phyloP scores from a whole-genome alignment of 2,797 vertebrate genomes.

The Pristis pectinata region DNA sequence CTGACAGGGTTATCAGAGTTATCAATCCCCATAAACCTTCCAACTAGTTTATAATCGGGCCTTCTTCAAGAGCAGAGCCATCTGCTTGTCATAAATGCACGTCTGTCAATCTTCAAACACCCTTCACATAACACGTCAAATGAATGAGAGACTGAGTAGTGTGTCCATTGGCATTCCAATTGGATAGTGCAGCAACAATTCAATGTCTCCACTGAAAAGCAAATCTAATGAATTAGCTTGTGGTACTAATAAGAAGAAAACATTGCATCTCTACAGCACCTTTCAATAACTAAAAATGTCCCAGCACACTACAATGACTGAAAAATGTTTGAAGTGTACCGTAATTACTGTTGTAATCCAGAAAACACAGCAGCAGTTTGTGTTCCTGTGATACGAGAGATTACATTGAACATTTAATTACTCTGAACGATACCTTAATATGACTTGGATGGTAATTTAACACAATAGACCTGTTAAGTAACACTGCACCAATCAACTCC shows the following conservation, averaged over 20 bases:
- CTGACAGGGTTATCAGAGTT: constrained; percentile 11
- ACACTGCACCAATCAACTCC: background rate
- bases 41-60: background rate
- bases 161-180: background rate
- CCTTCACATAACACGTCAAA: background rate
- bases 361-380: background rate
- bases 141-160: background rate
- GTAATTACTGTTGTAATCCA: too few species aligned
- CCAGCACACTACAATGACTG: background rate
- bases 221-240: background rate
- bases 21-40: background rate
- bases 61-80: background rate
- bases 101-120: background rate
- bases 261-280: background rate
- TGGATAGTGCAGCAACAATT: background rate
- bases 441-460: background rate
- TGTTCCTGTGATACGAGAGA: too few species aligned
- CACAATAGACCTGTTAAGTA: background rate
- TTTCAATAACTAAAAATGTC: background rate
- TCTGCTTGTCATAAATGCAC: background rate
- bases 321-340: background rate
- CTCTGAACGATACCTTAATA: background rate
- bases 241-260: background rate
- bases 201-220: background rate
- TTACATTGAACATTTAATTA: too few species aligned